Evolutionary conservation across 2,113 vertebrate species (phyloP).

Genomic region (Xenus cinereus): DNA sequence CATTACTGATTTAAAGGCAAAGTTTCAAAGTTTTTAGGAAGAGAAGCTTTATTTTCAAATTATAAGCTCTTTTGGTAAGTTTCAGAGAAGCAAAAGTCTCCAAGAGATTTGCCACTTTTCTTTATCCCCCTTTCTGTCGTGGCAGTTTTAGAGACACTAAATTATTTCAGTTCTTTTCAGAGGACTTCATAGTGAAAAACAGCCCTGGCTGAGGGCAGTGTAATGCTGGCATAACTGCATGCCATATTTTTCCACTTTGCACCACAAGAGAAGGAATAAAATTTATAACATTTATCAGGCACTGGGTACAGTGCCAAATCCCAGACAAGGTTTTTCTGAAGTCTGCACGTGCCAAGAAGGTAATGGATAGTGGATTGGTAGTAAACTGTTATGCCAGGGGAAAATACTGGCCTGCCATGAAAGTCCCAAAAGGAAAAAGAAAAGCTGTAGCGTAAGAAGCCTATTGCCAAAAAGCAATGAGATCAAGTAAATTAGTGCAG

Average conservation of each 20-base stretch:
- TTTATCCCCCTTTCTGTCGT: neutral
- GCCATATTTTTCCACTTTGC: conserved; percentile 16
- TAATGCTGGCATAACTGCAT: neutral
- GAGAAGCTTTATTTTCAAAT: neutral
- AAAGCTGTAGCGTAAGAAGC: neutral
- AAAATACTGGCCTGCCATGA: conserved; percentile 2
- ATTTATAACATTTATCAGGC: neutral
- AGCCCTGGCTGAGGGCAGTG: neutral
- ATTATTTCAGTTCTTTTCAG: neutral
- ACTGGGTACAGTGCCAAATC: neutral
- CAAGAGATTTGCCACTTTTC: neutral
- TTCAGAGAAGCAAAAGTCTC: neutral
- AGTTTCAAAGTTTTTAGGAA: neutral
- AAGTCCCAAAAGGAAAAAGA: neutral
- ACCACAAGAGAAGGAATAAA: neutral
- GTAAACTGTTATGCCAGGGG: neutral
- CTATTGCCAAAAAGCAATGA: neutral
- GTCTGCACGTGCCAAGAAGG: neutral
- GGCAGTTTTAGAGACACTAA: neutral
- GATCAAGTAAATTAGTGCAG: neutral
- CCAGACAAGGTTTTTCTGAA: conserved; percentile 5
- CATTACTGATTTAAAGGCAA: neutral
- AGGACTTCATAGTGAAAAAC: neutral
- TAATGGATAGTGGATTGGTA: conserved; percentile 35
- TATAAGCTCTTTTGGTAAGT: neutral